Conservation (phyloP, 92 coral and sea anemone species). For the Hydrozoanthus gracilis region DNA sequence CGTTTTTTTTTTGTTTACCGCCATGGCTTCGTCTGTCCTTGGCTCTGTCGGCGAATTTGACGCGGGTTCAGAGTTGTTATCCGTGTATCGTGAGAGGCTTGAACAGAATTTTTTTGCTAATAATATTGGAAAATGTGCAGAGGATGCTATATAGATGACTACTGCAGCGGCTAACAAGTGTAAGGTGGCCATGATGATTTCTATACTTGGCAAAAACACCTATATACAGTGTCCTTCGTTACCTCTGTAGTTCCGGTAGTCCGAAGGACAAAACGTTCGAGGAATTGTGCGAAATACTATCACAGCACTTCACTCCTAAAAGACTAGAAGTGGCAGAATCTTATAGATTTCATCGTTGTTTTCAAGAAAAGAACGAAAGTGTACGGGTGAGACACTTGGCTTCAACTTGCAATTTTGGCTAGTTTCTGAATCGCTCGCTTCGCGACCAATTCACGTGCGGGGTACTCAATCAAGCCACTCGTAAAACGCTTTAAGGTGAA, state of each 20-base stretch:
- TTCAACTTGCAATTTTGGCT: too few species aligned
- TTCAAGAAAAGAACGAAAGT: too few species aligned
- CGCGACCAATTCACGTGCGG: too few species aligned
- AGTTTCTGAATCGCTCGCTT: too few species aligned
- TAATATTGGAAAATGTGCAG: conserved; percentile 40
- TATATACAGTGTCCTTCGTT: conserved; percentile 37
- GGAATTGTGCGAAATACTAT: conserved; percentile 42
- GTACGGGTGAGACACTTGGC: too few species aligned
- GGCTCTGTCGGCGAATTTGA: conserved; percentile 61
- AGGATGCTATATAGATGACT: conserved; percentile 48
- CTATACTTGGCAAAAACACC: conserved; percentile 50
- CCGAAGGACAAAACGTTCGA: conserved; percentile 11
- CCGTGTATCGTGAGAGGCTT: conserved; percentile 55
- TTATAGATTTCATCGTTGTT: too few species aligned
- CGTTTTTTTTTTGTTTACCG: neutral
- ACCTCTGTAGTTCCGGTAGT: too few species aligned
- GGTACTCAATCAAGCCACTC: too few species aligned
- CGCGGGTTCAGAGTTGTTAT: conserved; percentile 46
- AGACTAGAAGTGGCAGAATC: conserved; percentile 65
- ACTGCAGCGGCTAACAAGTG: conserved; percentile 49
- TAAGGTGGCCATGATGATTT: conserved; percentile 60
- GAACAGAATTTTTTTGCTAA: conserved; percentile 59
- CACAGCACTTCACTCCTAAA: conserved; percentile 62
- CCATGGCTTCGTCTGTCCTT: conserved; percentile 41
- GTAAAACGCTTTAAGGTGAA: too few species aligned